phyloP scores from a whole-genome alignment of 2,888 invertebrate species.

The Thelaira solivaga region DNA sequence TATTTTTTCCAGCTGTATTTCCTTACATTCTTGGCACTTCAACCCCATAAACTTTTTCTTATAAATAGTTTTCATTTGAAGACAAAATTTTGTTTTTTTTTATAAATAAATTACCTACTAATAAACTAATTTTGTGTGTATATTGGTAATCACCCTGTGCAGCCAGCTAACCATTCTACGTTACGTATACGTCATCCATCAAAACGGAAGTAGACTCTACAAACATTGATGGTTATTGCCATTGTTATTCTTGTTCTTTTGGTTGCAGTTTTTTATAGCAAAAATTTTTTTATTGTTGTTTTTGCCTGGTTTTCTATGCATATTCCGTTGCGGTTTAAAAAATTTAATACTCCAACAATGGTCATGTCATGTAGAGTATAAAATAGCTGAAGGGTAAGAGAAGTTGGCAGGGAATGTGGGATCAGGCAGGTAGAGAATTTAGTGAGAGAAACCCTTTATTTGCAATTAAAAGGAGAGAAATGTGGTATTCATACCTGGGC shows the following conservation, averaged over 20 bases:
- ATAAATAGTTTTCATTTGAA: too few relatives aligned
- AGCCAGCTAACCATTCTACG: too few relatives aligned
- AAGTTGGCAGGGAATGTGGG: neutral
- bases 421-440: too few relatives aligned
- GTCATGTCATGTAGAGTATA: conserved; percentile 10
- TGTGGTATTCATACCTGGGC: neutral
- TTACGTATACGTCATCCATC: conserved; percentile 39
- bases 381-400: neutral
- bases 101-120: too few relatives aligned
- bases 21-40: too few relatives aligned
- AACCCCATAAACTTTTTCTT: too few relatives aligned
- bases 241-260: conserved; percentile 59
- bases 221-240: conserved; percentile 62
- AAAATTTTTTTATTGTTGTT: conserved; percentile 8
- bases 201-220: conserved; percentile 61
- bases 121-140: too few relatives aligned
- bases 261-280: conserved; percentile 52
- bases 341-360: conserved; percentile 55
- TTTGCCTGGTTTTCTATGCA: conserved; percentile 56
- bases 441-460: neutral
- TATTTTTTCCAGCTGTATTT: too few relatives aligned
- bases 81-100: too few relatives aligned
- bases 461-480: neutral
- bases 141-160: too few relatives aligned
- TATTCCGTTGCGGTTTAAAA: conserved; percentile 63